These are phyloP conservation scores for Australoheros scitulus DNA, from an alignment of 2,113 vertebrate species.

Conservation along the genomic window DNA sequence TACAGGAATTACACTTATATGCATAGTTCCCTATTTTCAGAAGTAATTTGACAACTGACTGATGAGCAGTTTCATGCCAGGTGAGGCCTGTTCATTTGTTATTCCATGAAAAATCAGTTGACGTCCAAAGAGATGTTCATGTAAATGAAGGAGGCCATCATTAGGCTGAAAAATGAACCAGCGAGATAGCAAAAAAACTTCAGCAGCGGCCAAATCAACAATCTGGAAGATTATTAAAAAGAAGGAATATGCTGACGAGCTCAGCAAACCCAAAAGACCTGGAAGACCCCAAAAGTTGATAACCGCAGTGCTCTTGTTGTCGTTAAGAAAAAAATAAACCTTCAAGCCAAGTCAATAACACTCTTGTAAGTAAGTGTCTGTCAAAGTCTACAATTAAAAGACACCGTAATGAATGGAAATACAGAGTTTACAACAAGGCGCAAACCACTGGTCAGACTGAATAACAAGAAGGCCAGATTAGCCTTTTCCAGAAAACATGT, in stretches of 20 bases:
- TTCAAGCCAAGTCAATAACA: no score
- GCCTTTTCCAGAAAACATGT: not conserved
- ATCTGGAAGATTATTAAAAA: no score
- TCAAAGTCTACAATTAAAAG: not conserved
- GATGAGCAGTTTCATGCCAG: not conserved
- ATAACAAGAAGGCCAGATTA: not conserved
- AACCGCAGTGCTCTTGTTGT: no score
- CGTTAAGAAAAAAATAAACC: no score
- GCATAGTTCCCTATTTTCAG: not conserved
- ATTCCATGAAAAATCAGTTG: not conserved
- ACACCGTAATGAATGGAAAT: not conserved
- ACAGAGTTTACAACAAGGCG: not conserved
- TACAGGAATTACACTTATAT: not conserved
- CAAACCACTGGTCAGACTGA: not conserved
- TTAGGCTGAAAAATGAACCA: not conserved
- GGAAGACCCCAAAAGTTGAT: no score
- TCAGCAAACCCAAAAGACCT: no score
- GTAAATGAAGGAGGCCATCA: not conserved
- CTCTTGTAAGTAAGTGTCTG: no score
- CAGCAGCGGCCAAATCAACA: not conserved
- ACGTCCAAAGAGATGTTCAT: not conserved
- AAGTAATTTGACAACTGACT: not conserved
- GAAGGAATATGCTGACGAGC: no score
- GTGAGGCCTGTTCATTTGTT: not conserved
- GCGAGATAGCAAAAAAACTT: not conserved